Conservation (phyloP, 1,140 invertebrate species). For the Apis laboriosa region DNA sequence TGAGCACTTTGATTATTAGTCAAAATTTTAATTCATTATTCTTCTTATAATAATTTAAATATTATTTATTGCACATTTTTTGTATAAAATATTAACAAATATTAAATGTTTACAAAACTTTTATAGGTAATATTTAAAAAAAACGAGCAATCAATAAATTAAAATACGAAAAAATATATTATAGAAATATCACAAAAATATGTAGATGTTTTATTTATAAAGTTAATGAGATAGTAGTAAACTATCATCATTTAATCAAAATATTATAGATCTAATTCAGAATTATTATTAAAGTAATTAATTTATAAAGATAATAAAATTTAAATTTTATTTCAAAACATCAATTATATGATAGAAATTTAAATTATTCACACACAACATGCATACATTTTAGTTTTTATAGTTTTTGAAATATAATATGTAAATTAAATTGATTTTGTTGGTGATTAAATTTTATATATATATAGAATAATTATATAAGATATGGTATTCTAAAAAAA, state of each 20-base stretch:
- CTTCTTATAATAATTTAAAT: not conserved
- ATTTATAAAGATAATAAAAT: not conserved
- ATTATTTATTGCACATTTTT: conserved; percentile 44
- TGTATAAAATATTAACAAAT: conserved; percentile 33
- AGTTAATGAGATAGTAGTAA: not conserved
- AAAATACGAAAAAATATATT: conserved; percentile 2
- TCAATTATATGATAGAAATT: not conserved
- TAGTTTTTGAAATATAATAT: not conserved
- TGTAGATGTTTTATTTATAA: conserved; percentile 15
- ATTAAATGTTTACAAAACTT: not conserved
- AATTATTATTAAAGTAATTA: not conserved
- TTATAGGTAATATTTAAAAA: not conserved
- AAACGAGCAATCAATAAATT: conserved; percentile 29
- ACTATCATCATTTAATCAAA: not conserved
- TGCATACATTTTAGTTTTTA: not conserved
- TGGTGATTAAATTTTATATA: not conserved
- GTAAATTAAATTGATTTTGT: not conserved
- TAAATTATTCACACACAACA: not conserved
- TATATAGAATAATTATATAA: conserved; percentile 1
- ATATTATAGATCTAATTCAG: not conserved
- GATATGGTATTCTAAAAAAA: not conserved
- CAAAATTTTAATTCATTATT: not conserved
- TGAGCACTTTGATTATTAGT: not conserved
- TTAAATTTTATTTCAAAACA: conserved; percentile 5
- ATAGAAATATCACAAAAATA: conserved; percentile 20